phyloP scores from a whole-genome alignment of 2,797 vertebrate species.

The Threskiornis aethiopicus region DNA sequence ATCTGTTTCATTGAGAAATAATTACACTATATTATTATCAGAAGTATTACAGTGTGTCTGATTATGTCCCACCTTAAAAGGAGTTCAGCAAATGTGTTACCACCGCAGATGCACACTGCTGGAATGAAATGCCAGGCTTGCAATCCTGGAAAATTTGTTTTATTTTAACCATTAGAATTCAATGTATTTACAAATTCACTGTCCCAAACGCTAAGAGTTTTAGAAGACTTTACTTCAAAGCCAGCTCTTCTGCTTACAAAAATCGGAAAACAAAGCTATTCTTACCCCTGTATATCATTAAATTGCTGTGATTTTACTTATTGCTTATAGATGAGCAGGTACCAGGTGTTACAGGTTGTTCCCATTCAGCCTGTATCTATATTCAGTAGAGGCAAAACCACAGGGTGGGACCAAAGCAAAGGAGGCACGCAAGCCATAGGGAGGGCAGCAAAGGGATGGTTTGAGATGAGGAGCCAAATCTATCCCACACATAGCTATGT shows the following conservation, averaged over 20 bases:
- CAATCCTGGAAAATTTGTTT: background rate
- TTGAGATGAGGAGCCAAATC: background rate
- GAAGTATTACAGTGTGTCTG: background rate
- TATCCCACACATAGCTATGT: background rate
- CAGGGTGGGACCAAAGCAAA: background rate
- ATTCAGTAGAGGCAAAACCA: background rate
- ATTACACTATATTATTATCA: background rate
- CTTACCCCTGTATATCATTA: background rate
- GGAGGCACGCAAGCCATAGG: background rate
- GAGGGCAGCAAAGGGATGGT: background rate
- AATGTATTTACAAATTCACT: background rate
- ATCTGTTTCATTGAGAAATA: background rate
- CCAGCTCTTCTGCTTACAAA: background rate
- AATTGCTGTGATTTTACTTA: background rate
- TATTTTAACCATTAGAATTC: background rate
- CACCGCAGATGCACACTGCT: background rate
- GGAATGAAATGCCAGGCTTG: background rate
- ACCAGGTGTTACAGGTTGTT: background rate
- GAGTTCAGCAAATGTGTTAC: background rate
- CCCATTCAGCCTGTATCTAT: background rate
- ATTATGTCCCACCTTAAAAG: background rate
- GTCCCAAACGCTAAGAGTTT: background rate
- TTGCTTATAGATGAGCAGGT: accelerated
- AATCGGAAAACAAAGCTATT: background rate
- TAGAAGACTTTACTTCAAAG: background rate